Percentiles rank a stretch among this genome's conserved stretches.
Conservation (phyloP, 2,113 vertebrate genomes). For the Clarias magur region DNA sequence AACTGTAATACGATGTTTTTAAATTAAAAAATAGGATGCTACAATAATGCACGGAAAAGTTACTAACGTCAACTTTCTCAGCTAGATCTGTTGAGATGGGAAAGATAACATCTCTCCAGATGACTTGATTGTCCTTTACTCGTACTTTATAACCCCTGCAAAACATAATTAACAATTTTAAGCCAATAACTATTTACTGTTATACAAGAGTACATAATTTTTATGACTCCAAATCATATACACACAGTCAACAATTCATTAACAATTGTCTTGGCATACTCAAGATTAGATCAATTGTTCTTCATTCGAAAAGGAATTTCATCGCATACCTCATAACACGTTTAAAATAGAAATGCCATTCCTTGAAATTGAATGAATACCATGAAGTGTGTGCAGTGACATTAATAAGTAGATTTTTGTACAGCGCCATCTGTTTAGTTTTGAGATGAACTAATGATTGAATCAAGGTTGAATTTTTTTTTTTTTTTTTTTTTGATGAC, state of each 20-base stretch:
- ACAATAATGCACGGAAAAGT: neutral
- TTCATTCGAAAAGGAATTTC: too few relatives aligned
- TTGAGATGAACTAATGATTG: too few relatives aligned
- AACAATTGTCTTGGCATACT: neutral
- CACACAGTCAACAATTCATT: neutral
- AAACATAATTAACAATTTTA: too few relatives aligned
- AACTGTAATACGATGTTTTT: neutral
- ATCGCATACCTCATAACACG: too few relatives aligned
- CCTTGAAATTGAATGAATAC: too few relatives aligned
- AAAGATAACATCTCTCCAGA: slow-evolving; percentile 55
- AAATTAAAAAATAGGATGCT: neutral
- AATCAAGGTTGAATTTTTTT: too few relatives aligned
- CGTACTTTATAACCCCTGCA: neutral
- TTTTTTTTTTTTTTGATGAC: too few relatives aligned
- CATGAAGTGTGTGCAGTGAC: too few relatives aligned
- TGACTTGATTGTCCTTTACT: slow-evolving; percentile 57
- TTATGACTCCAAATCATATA: neutral
- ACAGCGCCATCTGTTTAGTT: too few relatives aligned
- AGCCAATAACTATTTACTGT: neutral
- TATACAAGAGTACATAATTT: neutral
- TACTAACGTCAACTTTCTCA: slow-evolving; percentile 61
- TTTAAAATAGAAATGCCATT: too few relatives aligned
- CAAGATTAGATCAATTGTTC: neutral
- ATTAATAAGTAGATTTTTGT: too few relatives aligned
- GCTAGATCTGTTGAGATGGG: slow-evolving; percentile 24